Evolutionary conservation across 2,888 invertebrate species (phyloP).

Genomic region (Epinotia demarniana): DNA sequence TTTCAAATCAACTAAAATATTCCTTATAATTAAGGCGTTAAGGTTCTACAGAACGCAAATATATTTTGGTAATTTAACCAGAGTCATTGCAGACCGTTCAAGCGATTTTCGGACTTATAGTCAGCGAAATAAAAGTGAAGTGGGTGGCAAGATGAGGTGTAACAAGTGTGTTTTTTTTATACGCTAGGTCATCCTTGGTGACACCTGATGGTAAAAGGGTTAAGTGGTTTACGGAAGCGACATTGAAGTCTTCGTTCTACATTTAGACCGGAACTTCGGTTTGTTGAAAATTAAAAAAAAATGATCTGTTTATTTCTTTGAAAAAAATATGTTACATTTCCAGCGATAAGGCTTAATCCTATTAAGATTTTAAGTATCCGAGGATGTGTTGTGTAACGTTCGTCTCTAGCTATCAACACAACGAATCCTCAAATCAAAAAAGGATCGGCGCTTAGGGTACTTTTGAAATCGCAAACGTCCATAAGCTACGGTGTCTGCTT

Average conservation of each 20-base stretch:
- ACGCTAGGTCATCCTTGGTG: constrained; percentile 32
- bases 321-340: too few relatives aligned
- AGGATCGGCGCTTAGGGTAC: too few relatives aligned
- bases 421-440: too few relatives aligned
- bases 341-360: too few relatives aligned
- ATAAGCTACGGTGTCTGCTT: too few relatives aligned
- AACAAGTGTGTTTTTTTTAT: constrained; percentile 22
- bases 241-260: constrained; percentile 1
- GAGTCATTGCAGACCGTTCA: not conserved
- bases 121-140: not conserved
- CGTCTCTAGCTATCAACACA: too few relatives aligned
- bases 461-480: too few relatives aligned
- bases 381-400: too few relatives aligned
- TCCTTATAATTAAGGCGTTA: not conserved
- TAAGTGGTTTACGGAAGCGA: constrained; percentile 35
- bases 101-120: constrained; percentile 8
- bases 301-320: too few relatives aligned
- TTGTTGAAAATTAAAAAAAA: not conserved
- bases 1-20: not conserved
- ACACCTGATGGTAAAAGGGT: constrained; percentile 29
- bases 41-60: not conserved
- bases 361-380: too few relatives aligned
- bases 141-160: not conserved
- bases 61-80: not conserved
- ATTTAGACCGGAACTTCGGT: not conserved